These are phyloP conservation scores for Apamea anceps DNA, from an alignment of 2,888 invertebrate species.

Conservation along the genomic window DNA sequence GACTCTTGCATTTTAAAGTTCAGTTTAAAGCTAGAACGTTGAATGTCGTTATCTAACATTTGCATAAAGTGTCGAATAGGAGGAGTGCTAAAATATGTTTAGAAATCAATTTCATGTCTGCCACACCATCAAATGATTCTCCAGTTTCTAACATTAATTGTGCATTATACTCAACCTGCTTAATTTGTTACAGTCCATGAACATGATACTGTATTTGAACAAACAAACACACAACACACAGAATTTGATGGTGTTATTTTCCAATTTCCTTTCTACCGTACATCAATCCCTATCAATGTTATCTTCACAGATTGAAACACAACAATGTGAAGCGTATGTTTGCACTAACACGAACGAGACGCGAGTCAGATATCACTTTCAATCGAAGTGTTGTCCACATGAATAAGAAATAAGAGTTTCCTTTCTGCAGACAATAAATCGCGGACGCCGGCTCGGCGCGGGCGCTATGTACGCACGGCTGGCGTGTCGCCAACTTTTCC, in stretches of 20 bases:
- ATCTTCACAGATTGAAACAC: constrained; percentile 46
- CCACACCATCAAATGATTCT: constrained; percentile 2
- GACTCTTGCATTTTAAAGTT: neutral
- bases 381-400: constrained; percentile 73
- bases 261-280: constrained; percentile 38
- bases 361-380: constrained; percentile 74
- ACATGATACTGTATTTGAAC: constrained; percentile 10
- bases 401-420: constrained; percentile 83
- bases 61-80: neutral
- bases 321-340: constrained; percentile 56
- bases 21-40: neutral
- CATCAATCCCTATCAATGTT: constrained; percentile 42
- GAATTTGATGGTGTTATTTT: constrained; percentile 33
- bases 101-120: constrained; percentile 15
- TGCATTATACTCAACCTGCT: neutral
- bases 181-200: neutral
- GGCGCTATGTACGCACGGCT: constrained; percentile 70
- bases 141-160: neutral
- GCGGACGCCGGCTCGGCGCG: constrained; percentile 67
- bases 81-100: neutral
- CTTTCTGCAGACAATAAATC: constrained; percentile 82
- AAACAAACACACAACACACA: constrained; percentile 7
- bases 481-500: constrained; percentile 85
- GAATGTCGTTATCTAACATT: constrained; percentile 13
- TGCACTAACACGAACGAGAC: constrained; percentile 51